Base-by-base conservation (phyloP, 2,888 invertebrate genomes). In the Hirtodrosophila duncani region DNA sequence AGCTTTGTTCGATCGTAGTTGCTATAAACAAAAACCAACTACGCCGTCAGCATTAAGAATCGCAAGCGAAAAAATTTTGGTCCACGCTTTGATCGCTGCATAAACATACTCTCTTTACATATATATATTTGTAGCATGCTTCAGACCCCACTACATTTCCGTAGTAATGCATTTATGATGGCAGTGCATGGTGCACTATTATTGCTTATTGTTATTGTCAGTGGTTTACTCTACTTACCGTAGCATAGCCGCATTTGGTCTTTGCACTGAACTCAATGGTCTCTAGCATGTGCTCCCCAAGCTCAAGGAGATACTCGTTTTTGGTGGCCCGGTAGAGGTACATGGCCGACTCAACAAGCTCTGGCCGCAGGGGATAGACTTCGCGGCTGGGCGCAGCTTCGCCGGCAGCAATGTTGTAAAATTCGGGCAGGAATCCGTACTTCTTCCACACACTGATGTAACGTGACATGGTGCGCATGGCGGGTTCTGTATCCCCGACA, bases 381-480 rank as follows among this genome's bases (percentile, higher is more conserved):
- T 91, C 91, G 9, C 98, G 89, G 59, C 96, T 93, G 0, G 90
- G 88, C 0, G 95, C 93, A 0, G 95, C 95, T 82, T 96, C 95
- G 0, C 92, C 93, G 37, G 94, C 92, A 0, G 95, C 93, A 67
- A 99, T 94, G 84, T 98, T 97, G 87, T 98, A 99, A 83, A 98
- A 98, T 85, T 99, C 99, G 0, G 99, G 99, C 0, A 97, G 93
- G 83, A 98, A 98, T 0, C 99, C 99, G 87, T 96, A 99, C 85
- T 99, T 97, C 52, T 94, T 93, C 95, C 98, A 97, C 1, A 99
- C 96, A 79, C 95, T 93, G 83, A 98, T 96, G 87, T 99, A 99
- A 87, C 98, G 98, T 81, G 96, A 94, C 58, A 99, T 89, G 2
- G 97, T 96, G 70, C 95, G 93, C 92, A 97, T 93, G 0, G 96